Conservation (phyloP, 2,797 vertebrate genomes). For the Sternarchorhynchus goeldii region DNA sequence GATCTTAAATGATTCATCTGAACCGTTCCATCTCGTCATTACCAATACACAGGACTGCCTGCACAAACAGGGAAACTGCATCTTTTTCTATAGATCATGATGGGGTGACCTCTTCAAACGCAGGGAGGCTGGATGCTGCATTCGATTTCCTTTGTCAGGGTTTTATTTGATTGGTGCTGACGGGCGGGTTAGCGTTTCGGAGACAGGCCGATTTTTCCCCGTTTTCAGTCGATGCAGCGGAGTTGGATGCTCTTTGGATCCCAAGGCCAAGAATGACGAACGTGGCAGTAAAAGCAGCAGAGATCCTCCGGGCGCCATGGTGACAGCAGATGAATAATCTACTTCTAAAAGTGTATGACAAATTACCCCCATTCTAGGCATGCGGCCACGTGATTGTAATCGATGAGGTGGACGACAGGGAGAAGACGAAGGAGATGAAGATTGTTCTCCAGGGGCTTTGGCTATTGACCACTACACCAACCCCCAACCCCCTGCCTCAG, state of each 20-base stretch:
- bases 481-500: neutral
- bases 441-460: slow-evolving; percentile 42
- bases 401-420: slow-evolving; percentile 48
- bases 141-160: slow-evolving; percentile 31
- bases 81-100: slow-evolving; percentile 30
- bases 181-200: slow-evolving; percentile 4
- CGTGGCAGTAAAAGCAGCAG: slow-evolving; percentile 22
- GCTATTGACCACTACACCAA: slow-evolving; percentile 33
- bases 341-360: slow-evolving; percentile 48
- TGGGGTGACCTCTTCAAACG: slow-evolving; percentile 29
- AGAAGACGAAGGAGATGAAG: slow-evolving; percentile 38
- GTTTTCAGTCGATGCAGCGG: slow-evolving; percentile 29
- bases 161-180: slow-evolving; percentile 44
- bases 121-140: slow-evolving; percentile 15
- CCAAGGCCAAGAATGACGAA: slow-evolving; percentile 24
- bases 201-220: slow-evolving; percentile 18
- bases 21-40: slow-evolving; percentile 10
- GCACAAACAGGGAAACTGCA: neutral
- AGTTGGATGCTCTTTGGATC: neutral
- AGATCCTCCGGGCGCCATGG: neutral
- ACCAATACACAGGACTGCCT: neutral
- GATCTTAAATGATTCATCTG: slow-evolving; percentile 30
- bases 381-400: slow-evolving; percentile 54
- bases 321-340: slow-evolving; percentile 27
- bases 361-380: slow-evolving; percentile 32